Evolutionary conservation across 2,797 vertebrate species (phyloP).

Genomic region (Gobio occitaniae): DNA sequence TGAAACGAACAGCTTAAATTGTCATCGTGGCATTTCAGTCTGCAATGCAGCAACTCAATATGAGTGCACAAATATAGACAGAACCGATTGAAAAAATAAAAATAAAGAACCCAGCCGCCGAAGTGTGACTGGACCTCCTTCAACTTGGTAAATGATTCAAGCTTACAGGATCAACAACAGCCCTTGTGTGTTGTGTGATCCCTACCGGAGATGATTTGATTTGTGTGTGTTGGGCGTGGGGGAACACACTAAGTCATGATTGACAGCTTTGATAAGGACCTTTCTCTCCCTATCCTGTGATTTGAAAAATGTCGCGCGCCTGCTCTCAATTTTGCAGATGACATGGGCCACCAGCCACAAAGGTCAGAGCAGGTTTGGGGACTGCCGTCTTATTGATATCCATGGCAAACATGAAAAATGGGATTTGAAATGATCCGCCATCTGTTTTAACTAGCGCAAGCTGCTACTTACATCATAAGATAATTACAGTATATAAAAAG

Average conservation of each 20-base stretch:
- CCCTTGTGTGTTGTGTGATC: conserved; percentile 59
- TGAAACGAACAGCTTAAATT: conserved; percentile 56
- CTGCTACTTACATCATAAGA: conserved; percentile 53
- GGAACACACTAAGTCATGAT: conserved; percentile 55
- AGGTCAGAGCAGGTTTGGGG: conserved; percentile 64
- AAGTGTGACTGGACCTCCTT: conserved; percentile 61
- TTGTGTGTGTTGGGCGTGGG: conserved; percentile 52
- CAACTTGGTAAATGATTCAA: conserved; percentile 65
- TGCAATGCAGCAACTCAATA: conserved; percentile 64
- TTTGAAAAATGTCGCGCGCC: conserved; percentile 61
- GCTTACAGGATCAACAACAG: conserved; percentile 63
- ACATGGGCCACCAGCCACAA: conserved; percentile 55
- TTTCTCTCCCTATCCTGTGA: conserved; percentile 46
- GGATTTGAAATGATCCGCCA: conserved; percentile 56
- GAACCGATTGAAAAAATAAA: conserved; percentile 57
- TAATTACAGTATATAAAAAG: conserved; percentile 57
- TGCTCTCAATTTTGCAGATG: conserved; percentile 56
- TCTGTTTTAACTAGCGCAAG: conserved; percentile 61
- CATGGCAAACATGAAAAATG: conserved; percentile 59
- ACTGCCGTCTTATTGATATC: conserved; percentile 56
- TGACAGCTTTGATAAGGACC: conserved; percentile 57
- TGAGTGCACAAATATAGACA: conserved; percentile 66
- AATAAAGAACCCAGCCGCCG: conserved; percentile 34
- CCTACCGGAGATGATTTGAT: conserved; percentile 52
- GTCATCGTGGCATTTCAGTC: conserved; percentile 72